These are phyloP conservation scores for Hermodice carunculata DNA, from an alignment of 2,888 invertebrate species.

Conservation along the genomic window DNA sequence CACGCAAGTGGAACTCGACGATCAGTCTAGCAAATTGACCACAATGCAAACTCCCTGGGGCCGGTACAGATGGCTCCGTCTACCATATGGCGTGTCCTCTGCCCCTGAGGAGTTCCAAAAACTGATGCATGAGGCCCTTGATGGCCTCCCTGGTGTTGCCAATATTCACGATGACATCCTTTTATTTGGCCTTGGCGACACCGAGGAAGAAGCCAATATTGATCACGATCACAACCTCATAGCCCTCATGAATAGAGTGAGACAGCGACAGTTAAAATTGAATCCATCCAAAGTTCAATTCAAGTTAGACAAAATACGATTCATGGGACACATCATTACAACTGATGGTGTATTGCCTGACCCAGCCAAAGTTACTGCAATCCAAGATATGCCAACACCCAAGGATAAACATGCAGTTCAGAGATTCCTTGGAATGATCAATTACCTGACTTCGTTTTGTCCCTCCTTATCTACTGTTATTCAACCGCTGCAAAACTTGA, in stretches of 20 bases:
- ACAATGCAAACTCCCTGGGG: slow-evolving; percentile 19
- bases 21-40: neutral
- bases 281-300: neutral
- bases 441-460: slow-evolving; percentile 10
- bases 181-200: slow-evolving; percentile 17
- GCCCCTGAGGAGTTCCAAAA: slow-evolving; percentile 24
- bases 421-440: slow-evolving; percentile 17
- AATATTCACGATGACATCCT: slow-evolving; percentile 17
- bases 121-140: slow-evolving; percentile 6
- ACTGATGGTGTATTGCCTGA: slow-evolving; percentile 10
- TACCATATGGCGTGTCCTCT: slow-evolving; percentile 14
- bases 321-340: slow-evolving; percentile 1
- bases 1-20: slow-evolving; percentile 6
- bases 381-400: slow-evolving; percentile 17
- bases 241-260: slow-evolving; percentile 11
- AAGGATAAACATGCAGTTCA: neutral
- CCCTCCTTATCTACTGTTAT: slow-evolving; percentile 3
- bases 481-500: slow-evolving; percentile 13
- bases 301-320: slow-evolving; percentile 6
- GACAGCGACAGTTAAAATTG: neutral
- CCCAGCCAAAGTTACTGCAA: slow-evolving; percentile 12
- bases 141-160: slow-evolving; percentile 3
- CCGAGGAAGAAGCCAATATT: slow-evolving; percentile 11
- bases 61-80: slow-evolving; percentile 10
- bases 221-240: slow-evolving; percentile 5